Evolutionary conservation across 2,797 vertebrate genomes (phyloP), one percentile per base, ranked within the genome.

Genomic region (Brachyrhaphis roseni): DNA sequence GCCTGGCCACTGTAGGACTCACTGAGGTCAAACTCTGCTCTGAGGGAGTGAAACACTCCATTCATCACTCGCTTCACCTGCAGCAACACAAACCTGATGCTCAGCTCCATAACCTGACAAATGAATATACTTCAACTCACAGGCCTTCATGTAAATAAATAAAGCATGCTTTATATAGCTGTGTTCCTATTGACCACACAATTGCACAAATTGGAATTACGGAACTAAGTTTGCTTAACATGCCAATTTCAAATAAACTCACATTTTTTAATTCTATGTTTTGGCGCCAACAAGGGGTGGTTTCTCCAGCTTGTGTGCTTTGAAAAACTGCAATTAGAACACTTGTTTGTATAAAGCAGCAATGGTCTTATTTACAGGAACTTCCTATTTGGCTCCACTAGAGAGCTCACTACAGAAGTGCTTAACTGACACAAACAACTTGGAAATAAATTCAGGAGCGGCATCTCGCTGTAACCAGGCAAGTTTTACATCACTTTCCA

Each of bases 1-100:
- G 89, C 92, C 86, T 96, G 95, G 84, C 98, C 98, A 0, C 90
- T 94, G 90, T 99, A 99, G 0, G 91, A 94, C 74, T 99, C 97
- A 1, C 93, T 92, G 81, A 98, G 91, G 51, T 98, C 97, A 84
- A 99, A 99, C 90, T 98, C 96, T 16, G 94, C 95, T n/a, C 98
- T 91, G 75, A 99, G 93, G 20, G 97, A 96, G 12, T 98, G 98
- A 87, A 98, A 99, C 5, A 99, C 98, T 1, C 96, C 95, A 1
- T 99, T 99, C 98, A 99, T 99, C 86, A 98, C 98, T 66, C 96
- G 97, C 94, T 99, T 99, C 43, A 99, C 97, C 98, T 99, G 93
- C 0, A 77, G 8, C 2, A 0, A 82, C 46, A 87, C 26, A 70
- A 55, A 12, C 0, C 2, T 82, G 57, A 82, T 26, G n/a, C 8